phyloP scores from a whole-genome alignment of 2,113 vertebrate species.

The Poeciliopsis retropinna region DNA sequence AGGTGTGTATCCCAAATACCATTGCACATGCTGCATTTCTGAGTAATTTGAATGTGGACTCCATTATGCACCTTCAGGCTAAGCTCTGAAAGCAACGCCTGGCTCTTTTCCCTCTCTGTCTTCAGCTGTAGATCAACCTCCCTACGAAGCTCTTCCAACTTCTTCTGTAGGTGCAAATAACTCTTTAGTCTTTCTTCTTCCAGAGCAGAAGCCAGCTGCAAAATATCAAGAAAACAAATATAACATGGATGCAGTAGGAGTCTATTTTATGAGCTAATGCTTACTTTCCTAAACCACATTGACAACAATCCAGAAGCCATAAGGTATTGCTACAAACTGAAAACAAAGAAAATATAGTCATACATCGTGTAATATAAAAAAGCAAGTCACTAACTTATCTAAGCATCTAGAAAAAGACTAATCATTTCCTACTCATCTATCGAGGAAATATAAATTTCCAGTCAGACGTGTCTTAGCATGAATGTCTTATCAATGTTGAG shows the following conservation, averaged over 20 bases:
- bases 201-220: slow-evolving; percentile 79
- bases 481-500: neutral
- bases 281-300: slow-evolving; percentile 3
- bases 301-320: neutral
- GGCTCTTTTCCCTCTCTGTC: slow-evolving; percentile 84
- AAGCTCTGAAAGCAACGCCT: slow-evolving; percentile 80
- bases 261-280: neutral
- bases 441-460: neutral
- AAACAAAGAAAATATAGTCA: slow-evolving; percentile 4
- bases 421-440: neutral
- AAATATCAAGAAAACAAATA: slow-evolving; percentile 3
- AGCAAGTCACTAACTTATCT: neutral
- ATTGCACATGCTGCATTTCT: neutral
- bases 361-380: slow-evolving; percentile 8
- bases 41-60: neutral
- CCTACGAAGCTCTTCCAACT: slow-evolving; percentile 75
- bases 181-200: slow-evolving; percentile 76
- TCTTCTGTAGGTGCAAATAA: slow-evolving; percentile 71
- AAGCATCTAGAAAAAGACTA: neutral
- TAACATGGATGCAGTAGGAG: neutral
- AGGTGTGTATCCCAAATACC: neutral
- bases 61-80: slow-evolving; percentile 77
- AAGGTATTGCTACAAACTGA: neutral
- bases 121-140: slow-evolving; percentile 81
- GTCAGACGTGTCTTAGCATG: neutral